Evolutionary conservation across 2,888 invertebrate species (phyloP), one percentile per base, ranked within the genome.

Genomic region (Hyposoter didymator): DNA sequence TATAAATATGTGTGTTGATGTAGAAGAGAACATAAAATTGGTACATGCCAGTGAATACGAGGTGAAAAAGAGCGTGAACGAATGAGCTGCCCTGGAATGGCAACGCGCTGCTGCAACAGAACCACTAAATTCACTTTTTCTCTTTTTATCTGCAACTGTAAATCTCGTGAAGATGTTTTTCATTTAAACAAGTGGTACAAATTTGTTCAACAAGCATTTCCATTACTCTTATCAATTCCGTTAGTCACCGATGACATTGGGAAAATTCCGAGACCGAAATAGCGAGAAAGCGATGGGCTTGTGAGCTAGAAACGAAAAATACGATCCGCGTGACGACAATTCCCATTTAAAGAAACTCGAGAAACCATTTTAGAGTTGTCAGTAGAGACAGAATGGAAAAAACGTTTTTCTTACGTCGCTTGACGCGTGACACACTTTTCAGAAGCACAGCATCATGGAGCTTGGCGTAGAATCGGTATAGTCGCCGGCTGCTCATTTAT

Each of bases 201-300:
- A 80, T 82, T 85, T 80, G 70, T 85, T 73, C 62, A 72, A 80
- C 76, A 73, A 70, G 70, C 75, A 62, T 80, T 82, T 80, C 67
- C 85, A 85, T 85, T 82, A 88, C 82, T 86, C 74, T 83, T 86
- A 89, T 88, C 85, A 89, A 88, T 87, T 86, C 83, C 72, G 79
- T 78, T 62, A 49, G 78, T 87, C 82, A 28, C 76, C 87, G 75
- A 84, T 84, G 84, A 28, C 49, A 39, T 52, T 78, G 73, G 55
- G 79, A 72, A 62, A 35, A 49, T 75, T n/a, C 47, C 14, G 64
- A 17, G 73, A 22, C 19, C 28, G 59, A 66, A 32, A 39, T 12
- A 12, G 32, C 2, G 17, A 19, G 52, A 55, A 17, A 22, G 19
- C 28, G n/a, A 47, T 28, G 59, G 14, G 19, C 17, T 17, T 28